phyloP scores from a whole-genome alignment of 2,888 invertebrate species.

The Rhagophthalmus giganteus region DNA sequence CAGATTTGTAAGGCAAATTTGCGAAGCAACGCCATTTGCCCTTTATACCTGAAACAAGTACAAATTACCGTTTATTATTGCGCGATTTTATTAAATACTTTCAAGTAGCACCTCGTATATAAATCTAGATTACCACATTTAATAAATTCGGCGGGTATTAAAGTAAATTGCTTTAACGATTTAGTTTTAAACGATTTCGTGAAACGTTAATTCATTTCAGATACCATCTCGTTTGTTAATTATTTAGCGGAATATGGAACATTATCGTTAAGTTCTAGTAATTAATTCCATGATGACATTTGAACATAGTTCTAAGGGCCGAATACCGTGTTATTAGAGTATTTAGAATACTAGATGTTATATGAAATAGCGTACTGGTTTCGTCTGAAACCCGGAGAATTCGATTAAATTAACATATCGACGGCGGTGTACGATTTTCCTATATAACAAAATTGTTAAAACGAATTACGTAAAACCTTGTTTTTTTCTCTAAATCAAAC shows the following conservation, averaged over 20 bases:
- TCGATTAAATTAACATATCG: no score
- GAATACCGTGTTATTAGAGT: background rate
- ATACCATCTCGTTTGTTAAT: background rate
- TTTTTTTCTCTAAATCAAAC: no score
- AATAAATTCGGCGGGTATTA: background rate
- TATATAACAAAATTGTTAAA: no score
- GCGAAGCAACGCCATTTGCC: no score
- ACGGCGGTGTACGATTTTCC: no score
- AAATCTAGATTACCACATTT: background rate
- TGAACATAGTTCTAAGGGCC: background rate
- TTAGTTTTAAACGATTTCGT: background rate
- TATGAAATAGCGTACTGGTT: background rate
- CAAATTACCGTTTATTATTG: no score
- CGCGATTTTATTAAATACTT: background rate
- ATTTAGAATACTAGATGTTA: background rate
- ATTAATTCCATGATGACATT: background rate
- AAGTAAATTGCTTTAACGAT: background rate
- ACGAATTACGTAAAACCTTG: no score
- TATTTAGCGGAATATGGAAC: background rate
- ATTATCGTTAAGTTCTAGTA: background rate
- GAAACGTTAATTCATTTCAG: background rate
- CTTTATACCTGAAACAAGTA: no score
- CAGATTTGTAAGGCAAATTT: no score
- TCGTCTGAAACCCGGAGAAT: background rate
- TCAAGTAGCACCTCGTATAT: background rate